Evolutionary conservation across 2,888 invertebrate genomes (phyloP), one percentile per base, ranked within the genome.

Genomic region (Eumerus sabulonum): DNA sequence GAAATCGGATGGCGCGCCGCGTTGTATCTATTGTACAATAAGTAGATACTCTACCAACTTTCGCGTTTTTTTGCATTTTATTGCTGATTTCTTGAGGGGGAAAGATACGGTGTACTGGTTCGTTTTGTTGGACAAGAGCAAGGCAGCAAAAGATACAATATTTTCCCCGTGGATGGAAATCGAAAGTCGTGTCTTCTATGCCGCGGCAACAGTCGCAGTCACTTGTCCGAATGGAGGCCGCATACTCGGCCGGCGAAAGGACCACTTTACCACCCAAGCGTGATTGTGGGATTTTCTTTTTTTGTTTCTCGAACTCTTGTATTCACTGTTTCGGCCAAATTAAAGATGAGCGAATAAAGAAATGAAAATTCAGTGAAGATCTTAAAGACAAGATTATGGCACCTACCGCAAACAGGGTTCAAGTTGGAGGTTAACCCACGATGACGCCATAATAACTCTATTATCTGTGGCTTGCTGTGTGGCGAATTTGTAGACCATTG

Each of bases 321-420:
- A 27, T 27, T 27, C 27, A 7, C 27, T 27, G 54, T 54, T 36
- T 72, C 47, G 59, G 57, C 67, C 59, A 79, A 74, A 79, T 79
- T 79, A 79, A 79, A 79, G 79, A 74, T 79, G 79, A 79, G 79
- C 74, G 79, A 79, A 79, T 79, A 79, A 79, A 74, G 79, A 79
- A 79, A 77, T 77, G 73, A 77, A 77, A 77, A 73, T 77, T 73
- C 73, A 77, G 63, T 40, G 38, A 36, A 79, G 79, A 79, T 79
- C 74, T 79, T 70, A 50, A 60, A 64, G 60, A 79, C 74, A 70
- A 79, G 79, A 74, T 79, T 79, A 74, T 79, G 70, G 79, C 79
- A 79, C 79, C 79, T 79, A 79, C 79, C 79, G 79, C 79, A 79
- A 79, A 79, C 74, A 64, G 74, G 79, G 79, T 74, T 79, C 74